Percentiles rank a stretch among this genome's conserved stretches.
Evolutionary conservation across 2,797 vertebrate species (phyloP).

Genomic region (Meriones psammophilus): DNA sequence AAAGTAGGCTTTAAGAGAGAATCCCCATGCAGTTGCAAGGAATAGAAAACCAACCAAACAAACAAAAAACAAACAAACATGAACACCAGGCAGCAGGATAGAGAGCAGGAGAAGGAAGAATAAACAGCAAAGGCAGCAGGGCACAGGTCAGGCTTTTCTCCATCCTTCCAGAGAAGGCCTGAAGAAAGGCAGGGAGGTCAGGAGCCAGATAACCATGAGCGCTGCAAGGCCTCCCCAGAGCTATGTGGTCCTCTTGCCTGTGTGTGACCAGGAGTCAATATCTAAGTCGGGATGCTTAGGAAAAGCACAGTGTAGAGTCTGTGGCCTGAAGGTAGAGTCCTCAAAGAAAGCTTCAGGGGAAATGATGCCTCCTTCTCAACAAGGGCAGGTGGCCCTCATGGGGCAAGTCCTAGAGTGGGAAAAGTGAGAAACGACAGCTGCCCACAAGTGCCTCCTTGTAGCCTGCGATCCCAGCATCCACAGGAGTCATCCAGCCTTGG

Average conservation of each 20-base stretch:
- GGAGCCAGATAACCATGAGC: not conserved
- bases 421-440: not conserved
- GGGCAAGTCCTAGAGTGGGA: not conserved
- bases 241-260: not conserved
- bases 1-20: constrained; percentile 84
- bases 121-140: constrained; percentile 85
- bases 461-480: not conserved
- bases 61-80: constrained; percentile 4
- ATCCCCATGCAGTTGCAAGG: constrained; percentile 81
- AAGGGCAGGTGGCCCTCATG: not conserved
- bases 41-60: constrained; percentile 62
- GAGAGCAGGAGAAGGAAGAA: constrained; percentile 83
- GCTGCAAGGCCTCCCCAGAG: accelerated
- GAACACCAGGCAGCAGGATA: constrained; percentile 83
- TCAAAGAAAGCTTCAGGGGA: not conserved
- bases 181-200: not conserved
- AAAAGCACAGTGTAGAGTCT: not conserved
- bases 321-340: not conserved
- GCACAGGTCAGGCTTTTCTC: constrained; percentile 54
- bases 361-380: not conserved
- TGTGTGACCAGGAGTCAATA: constrained; percentile 45
- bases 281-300: not conserved
- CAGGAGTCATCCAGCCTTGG: not conserved
- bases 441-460: not conserved
- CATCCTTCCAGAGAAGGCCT: constrained; percentile 1